Evolutionary conservation across 2,113 vertebrate genomes (phyloP), one percentile per base, ranked within the genome.

Genomic region (Xiphias gladius): DNA sequence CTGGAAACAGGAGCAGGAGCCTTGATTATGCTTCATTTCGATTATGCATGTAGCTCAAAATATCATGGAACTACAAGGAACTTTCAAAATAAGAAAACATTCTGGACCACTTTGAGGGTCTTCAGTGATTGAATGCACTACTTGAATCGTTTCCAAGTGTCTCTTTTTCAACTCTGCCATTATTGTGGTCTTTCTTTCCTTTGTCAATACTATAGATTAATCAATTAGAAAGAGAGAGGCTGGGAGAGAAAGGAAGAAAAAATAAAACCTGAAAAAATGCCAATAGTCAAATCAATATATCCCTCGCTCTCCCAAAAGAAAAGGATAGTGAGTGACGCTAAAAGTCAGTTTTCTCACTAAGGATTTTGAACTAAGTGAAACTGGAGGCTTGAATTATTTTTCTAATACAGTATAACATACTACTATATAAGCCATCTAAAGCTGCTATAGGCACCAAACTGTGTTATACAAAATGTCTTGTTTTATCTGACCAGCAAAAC

Each of bases 211-310:
- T 43, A 66, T 63, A 39, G 57, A 76, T 73, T 17, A 67, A 78
- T 79, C 63, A 73, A 59, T 52, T 24, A 24, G 30, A 78, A 35
- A 73, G 30, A 32, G 12, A 70, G 24, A 54, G n/a, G 65, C 8
- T 41, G 58, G 35, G 37, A 73, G n/a, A 54, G 12, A 48, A 48
- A 30, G n/a, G 7, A 17, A 26, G 5, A 79, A 46, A 28, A 63
- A 28, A 55, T 22, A 30, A 24, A 35, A 20, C 11, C 41, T 37
- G 57, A 68, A 63, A 62, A 67, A 71, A 83, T 22, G 26, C 58
- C 50, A 73, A 59, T 73, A 55, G 30, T 32, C 26, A 59, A 75
- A 22, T 81, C 65, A 57, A 81, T 83, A 79, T 77, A 19, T 54
- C 52, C 16, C 14, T 37, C 43, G n/a, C 48, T 82, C 64, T n/a